A percentile compares a stretch with the other conserved stretches of the same genome.
These are phyloP conservation scores for Drosophila parvula DNA, from an alignment of 1,140 invertebrate genomes.

Conservation along the genomic window DNA sequence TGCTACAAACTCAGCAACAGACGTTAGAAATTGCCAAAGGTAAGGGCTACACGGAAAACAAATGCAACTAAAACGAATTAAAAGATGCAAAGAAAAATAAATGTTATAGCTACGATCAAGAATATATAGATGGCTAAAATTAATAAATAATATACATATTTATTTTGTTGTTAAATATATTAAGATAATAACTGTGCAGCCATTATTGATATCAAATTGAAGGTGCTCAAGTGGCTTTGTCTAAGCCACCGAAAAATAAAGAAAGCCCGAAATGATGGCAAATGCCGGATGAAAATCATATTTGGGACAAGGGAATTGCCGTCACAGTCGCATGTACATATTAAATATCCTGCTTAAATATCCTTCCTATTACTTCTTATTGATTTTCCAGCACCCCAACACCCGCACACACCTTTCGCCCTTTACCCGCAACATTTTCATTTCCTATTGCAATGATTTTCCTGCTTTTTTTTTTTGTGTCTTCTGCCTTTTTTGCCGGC, in stretches of 20 bases:
- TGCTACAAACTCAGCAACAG: slow-evolving; percentile 53
- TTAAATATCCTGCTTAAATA: slow-evolving; percentile 83
- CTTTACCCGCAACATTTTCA: slow-evolving; percentile 67
- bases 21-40: slow-evolving; percentile 52
- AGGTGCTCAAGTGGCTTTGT: slow-evolving; percentile 59
- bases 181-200: not conserved
- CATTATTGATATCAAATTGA: slow-evolving; percentile 66
- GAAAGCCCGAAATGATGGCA: slow-evolving; percentile 18
- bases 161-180: too few relatives aligned
- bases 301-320: slow-evolving; percentile 29
- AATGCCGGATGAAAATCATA: slow-evolving; percentile 33
- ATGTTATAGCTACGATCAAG: too few relatives aligned
- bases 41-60: not conserved
- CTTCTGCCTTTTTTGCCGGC: slow-evolving; percentile 39
- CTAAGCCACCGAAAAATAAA: slow-evolving; percentile 20
- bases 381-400: slow-evolving; percentile 51
- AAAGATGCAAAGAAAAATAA: too few relatives aligned
- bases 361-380: slow-evolving; percentile 65
- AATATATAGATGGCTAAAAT: too few relatives aligned
- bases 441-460: slow-evolving; percentile 82
- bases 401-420: not conserved
- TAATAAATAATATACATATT: too few relatives aligned
- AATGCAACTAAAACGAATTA: too few relatives aligned
- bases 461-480: not conserved
- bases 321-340: slow-evolving; percentile 44